Base-by-base conservation (phyloP, 2,797 vertebrate genomes). In the Salmo trutta region DNA sequence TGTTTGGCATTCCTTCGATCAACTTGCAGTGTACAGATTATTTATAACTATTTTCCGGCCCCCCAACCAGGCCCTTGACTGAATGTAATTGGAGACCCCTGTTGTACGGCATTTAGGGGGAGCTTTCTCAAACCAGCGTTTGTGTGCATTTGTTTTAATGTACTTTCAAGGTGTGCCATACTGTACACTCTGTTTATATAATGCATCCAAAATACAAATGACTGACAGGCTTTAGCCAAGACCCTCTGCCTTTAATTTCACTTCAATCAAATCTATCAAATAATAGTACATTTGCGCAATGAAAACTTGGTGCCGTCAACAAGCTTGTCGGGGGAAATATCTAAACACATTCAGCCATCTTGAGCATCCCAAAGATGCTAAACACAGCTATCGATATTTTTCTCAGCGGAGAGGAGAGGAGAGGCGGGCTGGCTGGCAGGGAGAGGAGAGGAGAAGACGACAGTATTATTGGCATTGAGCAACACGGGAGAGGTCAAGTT, bases 401-500 rank as follows among this genome's bases (percentile, higher is more conserved):
- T 7, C 67, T 19, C 64, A 27, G 31, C 2, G 53, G 56, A 62
- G 53, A 72, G 14, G 51, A 54, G 54, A 10, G 31, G 51, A 54
- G 54, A 10, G 31, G 51, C 3, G 10, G 10, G 41, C 41, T 47
- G 41, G 53, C 51, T 24, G 54, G 54, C 16, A 52, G 36, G 73
- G 6, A 51, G 1, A 33, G 59, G 31, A 74, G 24, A 36, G 59
- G 31, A 74, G 24, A 36, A 27, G 62, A 62, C 36, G 69, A 77
- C 52, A 47, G 54, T 1, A 41, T 84, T 86, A 88, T 87, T 83
- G 84, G 84, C 83, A 88, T 80, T 85, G 84, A 90, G 82, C 81
- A 84, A 79, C 80, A 80, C 65, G 75, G 83, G 47, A 29, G 78
- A 83, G 86, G 85, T 89, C 83, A 89, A 85, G 87, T 89, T 89